Conservation (phyloP, 1,140 invertebrate species). For the Leptinotarsa undecemlineata region DNA sequence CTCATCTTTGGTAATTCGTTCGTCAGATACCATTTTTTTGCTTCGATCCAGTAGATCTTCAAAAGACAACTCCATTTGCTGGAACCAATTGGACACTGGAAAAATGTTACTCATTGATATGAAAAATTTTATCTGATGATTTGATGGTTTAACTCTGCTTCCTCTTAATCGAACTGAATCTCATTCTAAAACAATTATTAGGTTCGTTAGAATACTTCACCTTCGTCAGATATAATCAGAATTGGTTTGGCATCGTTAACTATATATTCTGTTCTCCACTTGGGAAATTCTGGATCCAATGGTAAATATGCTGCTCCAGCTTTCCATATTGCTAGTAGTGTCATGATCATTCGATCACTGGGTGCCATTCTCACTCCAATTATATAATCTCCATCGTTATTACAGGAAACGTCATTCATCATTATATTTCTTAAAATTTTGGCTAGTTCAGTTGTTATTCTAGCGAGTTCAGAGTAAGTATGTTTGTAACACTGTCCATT, state of each 20-base stretch:
- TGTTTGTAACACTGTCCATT: slow-evolving; percentile 33
- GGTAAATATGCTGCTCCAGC: slow-evolving; percentile 81
- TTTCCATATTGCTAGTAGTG: slow-evolving; percentile 77
- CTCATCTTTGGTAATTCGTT: too few species aligned
- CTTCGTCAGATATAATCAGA: slow-evolving; percentile 68
- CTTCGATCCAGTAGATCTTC: too few species aligned
- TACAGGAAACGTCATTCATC: slow-evolving; percentile 52
- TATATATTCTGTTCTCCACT: slow-evolving; percentile 75
- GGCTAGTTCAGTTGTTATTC: slow-evolving; percentile 40
- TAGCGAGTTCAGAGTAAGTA: slow-evolving; percentile 39
- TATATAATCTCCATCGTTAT: slow-evolving; percentile 68
- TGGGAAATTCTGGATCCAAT: slow-evolving; percentile 76
- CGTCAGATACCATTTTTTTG: too few species aligned
- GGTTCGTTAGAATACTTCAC: too few species aligned
- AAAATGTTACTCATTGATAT: too few species aligned
- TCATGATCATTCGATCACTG: slow-evolving; percentile 68
- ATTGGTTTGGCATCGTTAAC: slow-evolving; percentile 73
- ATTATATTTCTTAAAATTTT: slow-evolving; percentile 35
- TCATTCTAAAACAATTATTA: too few species aligned
- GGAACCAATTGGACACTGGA: too few species aligned
- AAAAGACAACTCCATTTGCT: too few species aligned
- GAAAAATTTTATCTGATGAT: too few species aligned
- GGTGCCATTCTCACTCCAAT: slow-evolving; percentile 78
- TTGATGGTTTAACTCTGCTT: too few species aligned
- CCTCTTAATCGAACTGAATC: too few species aligned